A percentile compares a stretch with the other conserved stretches of the same genome.
phyloP scores from a whole-genome alignment of 2,797 vertebrate species.

The Anguilla marmorata region DNA sequence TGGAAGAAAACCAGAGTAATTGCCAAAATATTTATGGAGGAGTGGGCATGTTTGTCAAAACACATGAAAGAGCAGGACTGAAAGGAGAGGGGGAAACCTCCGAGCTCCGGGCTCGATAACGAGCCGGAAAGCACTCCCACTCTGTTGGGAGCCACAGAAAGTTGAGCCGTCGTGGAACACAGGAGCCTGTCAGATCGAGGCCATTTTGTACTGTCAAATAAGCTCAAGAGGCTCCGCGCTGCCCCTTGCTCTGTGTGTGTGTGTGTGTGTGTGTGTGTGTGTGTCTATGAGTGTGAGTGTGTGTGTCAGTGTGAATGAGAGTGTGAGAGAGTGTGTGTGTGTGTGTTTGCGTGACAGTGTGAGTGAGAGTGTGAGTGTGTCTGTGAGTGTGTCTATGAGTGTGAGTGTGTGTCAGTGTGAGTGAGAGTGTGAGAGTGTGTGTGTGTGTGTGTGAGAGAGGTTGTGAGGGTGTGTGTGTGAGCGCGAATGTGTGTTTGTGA shows the following conservation, averaged over 20 bases:
- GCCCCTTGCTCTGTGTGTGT: not conserved
- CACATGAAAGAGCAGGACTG: slow-evolving; percentile 1
- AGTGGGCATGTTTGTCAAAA: slow-evolving; percentile 33
- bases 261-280: too few species aligned
- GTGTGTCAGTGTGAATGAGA: slow-evolving; percentile 5
- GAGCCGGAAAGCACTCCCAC: not conserved
- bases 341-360: slow-evolving; percentile 16
- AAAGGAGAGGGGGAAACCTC: slow-evolving; percentile 5
- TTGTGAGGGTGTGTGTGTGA: not conserved
- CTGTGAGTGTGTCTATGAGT: slow-evolving; percentile 12
- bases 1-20: slow-evolving; percentile 19
- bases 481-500: not conserved
- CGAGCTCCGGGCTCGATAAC: slow-evolving; percentile 27
- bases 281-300: not conserved
- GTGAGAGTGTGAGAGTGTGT: not conserved
- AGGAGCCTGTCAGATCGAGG: not conserved
- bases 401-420: slow-evolving; percentile 8
- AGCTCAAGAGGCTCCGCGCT: not conserved
- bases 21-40: slow-evolving; percentile 37
- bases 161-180: not conserved
- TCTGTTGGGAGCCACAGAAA: not conserved
- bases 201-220: not conserved
- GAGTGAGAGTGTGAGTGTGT: not conserved
- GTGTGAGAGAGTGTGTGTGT: not conserved
- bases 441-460: slow-evolving; percentile 25